These are phyloP conservation scores for Synanceia verrucosa DNA, from an alignment of 2,797 vertebrate genomes.

Conservation along the genomic window DNA sequence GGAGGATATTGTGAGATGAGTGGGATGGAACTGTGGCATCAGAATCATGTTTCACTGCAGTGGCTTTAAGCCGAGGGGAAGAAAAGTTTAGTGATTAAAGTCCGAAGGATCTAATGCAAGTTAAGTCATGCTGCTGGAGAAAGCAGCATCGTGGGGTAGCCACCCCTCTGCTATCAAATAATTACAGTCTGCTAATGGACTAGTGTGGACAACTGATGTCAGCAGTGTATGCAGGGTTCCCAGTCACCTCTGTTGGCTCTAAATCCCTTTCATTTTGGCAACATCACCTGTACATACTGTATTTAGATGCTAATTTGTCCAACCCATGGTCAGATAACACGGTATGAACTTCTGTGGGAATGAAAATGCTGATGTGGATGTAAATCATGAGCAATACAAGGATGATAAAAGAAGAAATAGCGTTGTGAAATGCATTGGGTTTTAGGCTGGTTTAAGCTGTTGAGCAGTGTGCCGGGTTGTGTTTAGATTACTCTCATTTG, in stretches of 20 bases:
- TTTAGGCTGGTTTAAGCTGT: slow-evolving; percentile 61
- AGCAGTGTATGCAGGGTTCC: slow-evolving; percentile 62
- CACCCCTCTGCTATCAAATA: slow-evolving; percentile 74
- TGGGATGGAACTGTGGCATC: slow-evolving; percentile 48
- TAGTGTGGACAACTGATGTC: slow-evolving; percentile 69
- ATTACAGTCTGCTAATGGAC: slow-evolving; percentile 78
- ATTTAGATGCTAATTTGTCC: slow-evolving; percentile 83
- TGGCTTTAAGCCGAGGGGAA: slow-evolving; percentile 13
- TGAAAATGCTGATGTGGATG: slow-evolving; percentile 74
- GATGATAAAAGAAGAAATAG: slow-evolving; percentile 64
- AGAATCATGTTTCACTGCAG: slow-evolving; percentile 40
- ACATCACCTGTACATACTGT: slow-evolving; percentile 62
- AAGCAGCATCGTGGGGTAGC: slow-evolving; percentile 59
- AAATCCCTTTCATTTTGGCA: slow-evolving; percentile 71
- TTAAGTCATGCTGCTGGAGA: slow-evolving; percentile 55
- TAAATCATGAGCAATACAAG: slow-evolving; percentile 67
- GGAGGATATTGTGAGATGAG: slow-evolving; percentile 46
- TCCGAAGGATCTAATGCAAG: slow-evolving; percentile 60
- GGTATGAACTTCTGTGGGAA: slow-evolving; percentile 56
- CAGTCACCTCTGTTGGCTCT: slow-evolving; percentile 58
- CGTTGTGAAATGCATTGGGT: slow-evolving; percentile 65
- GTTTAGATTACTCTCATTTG: slow-evolving; percentile 68
- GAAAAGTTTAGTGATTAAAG: slow-evolving; percentile 60
- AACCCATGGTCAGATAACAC: slow-evolving; percentile 72
- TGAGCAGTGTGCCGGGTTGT: slow-evolving; percentile 50